Base-by-base conservation (phyloP, 2,888 invertebrate species). In the Leucophenga montana region DNA sequence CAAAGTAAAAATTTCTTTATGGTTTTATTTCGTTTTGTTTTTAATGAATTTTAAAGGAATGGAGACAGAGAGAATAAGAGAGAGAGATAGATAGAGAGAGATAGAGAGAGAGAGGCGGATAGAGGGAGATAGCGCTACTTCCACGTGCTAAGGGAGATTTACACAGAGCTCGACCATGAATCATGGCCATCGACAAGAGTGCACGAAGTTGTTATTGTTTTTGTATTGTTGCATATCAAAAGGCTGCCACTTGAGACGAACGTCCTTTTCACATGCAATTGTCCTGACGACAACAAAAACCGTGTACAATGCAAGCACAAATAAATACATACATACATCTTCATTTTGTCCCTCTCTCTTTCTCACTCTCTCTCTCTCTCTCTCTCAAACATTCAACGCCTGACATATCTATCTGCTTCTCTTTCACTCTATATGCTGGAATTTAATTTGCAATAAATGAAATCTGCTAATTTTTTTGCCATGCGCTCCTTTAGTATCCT, bases 201-300 rank as follows among this genome's bases (percentile, higher is more conserved):
- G 22, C 56, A 22, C 3, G 73, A 69, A 69, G 74, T 13, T 27
- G 16, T 66, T 53, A n/a, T 66, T 33, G 33, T 50, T 65, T 16
- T 48, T 18, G 53, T 31, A 48, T 39, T 66, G 44, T 66, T 70
- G 75, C 70, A 64, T 64, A 64, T 80, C 69, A 69, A 75, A 76
- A 78, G 72, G 77, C 81, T 77, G 79, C 78, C 77, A 80, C 75
- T 82, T 80, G 62, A 64, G 62, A 64, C 62, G 46, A 39, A 64
- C 62, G 48, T 64, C 46, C 62, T 64, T 64, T 64, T 48, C 48
- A 64, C 13, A 48, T 64, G 48, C 46, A 64, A 18, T 39, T 33
- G 16, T 44, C n/a, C 22, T 48, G 27, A 11, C 22, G 22, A 64
- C 22, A 48, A 64, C 9, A 22, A 48, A 13, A 64, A 59, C 59